These are phyloP conservation scores for Tolypeutes matacus DNA, from an alignment of 2,797 vertebrate genomes.

Conservation along the genomic window DNA sequence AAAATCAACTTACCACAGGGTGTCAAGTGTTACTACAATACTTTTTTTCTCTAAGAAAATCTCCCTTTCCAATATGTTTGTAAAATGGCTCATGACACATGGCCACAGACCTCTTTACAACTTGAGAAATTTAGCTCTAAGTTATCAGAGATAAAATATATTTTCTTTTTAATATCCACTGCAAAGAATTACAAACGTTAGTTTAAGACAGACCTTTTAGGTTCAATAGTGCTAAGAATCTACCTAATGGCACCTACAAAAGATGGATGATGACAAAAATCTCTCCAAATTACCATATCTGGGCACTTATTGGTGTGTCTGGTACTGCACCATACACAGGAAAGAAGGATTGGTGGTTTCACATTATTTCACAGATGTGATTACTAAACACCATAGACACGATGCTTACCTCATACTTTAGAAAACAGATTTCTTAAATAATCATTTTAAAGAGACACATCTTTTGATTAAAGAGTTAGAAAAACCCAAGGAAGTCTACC, in stretches of 20 bases:
- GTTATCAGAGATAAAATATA: neutral
- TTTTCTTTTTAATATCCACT: slow-evolving; percentile 22
- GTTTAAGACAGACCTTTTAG: neutral
- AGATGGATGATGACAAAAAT: neutral
- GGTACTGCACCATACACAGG: neutral
- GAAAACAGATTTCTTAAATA: neutral
- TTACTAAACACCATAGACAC: neutral
- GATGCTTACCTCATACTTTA: neutral
- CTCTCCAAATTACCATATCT: neutral
- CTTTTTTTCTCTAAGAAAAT: neutral
- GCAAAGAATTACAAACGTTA: neutral
- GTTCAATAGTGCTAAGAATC: neutral
- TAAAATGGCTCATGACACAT: neutral
- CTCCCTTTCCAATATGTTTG: neutral
- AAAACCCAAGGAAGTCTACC: neutral
- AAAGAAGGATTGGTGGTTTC: neutral
- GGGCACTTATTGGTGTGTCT: neutral
- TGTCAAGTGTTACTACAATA: slow-evolving; percentile 26
- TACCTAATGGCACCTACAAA: neutral
- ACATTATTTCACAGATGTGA: neutral
- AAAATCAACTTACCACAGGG: neutral
- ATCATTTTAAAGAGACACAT: slow-evolving; percentile 20
- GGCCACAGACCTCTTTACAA: slow-evolving; percentile 23
- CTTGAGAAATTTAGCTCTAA: neutral
- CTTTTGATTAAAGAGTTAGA: neutral